A percentile compares a stretch with the other conserved stretches of the same genome.
phyloP scores from a whole-genome alignment of 2,797 vertebrate genomes.

The Thamnophis elegans region DNA sequence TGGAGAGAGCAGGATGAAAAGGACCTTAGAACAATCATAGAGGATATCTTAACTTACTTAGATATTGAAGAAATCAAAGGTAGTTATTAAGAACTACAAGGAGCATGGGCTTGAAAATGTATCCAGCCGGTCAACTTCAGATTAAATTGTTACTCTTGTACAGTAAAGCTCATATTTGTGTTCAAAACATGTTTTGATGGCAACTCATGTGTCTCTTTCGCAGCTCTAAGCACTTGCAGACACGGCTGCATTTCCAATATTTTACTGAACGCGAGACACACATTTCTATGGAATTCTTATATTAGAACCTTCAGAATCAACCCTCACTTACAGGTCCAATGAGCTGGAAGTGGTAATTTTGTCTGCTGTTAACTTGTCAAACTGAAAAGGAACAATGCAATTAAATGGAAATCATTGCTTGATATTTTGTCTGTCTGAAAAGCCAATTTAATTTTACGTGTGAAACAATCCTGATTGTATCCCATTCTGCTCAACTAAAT shows the following conservation, averaged over 20 bases:
- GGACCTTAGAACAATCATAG: not conserved
- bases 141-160: not conserved
- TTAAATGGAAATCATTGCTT: not conserved
- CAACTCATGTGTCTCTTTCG: not conserved
- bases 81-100: slow-evolving; percentile 17
- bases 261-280: not conserved
- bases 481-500: not conserved
- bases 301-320: not conserved
- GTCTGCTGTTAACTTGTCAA: slow-evolving; percentile 1
- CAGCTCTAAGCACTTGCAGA: not conserved
- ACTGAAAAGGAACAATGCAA: not conserved
- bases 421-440: not conserved
- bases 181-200: not conserved
- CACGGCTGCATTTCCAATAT: not conserved
- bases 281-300: not conserved
- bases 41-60: not conserved
- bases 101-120: not conserved
- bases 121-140: slow-evolving; percentile 2
- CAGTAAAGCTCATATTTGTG: not conserved
- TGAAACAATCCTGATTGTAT: slow-evolving; percentile 13
- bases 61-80: fast-evolving
- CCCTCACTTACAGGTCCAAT: not conserved
- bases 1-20: not conserved
- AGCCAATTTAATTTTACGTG: slow-evolving; percentile 6
- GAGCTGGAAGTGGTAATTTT: not conserved